Base-by-base conservation (phyloP, 2,888 invertebrate genomes). In the Erebia epiphron region DNA sequence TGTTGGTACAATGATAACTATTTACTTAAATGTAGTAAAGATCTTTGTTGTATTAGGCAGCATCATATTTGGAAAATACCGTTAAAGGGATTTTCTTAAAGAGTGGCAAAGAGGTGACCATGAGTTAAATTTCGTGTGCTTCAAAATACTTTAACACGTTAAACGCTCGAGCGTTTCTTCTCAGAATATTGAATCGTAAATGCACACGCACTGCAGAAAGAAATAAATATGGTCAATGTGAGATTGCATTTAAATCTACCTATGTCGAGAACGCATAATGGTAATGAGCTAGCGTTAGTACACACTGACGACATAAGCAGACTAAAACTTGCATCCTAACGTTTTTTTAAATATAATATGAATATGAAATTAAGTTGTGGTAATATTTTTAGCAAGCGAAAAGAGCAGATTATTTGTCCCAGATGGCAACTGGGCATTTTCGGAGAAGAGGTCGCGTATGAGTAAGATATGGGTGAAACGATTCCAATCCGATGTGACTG, bases 191-290 rank as follows among this genome's bases (percentile, higher is more conserved):
- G 21, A 62, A 62, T 62, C 21, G 62, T 64, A 18, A 64, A 35
- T 64, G 52, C 52, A 52, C 35, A 52, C 52, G 64, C 54, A 52
- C 64, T 62, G 64, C n/a, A 63, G 10, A 52, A n/a, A 18, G 64
- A 41, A 64, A 64, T 64, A 54, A 52, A 64, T 62, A 62, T 62
- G 54, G 64, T 54, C 64, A 64, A 64, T 18, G 52, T 54, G 64
- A 64, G 54, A 64, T 64, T 64, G 50, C 64, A 41, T 64, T 64
- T 52, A 35, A 64, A 52, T 64, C 60, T n/a, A n/a, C n/a, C n/a
- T 43, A 61, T 61, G 43, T 46, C 61, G 50, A 50, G 63, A 63
- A 52, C 52, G 41, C 54, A 64, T 18, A 54, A 18, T 64, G 64
- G 46, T 62, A 62, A 62, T 62, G 62, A 62, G 49, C 21, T 21